phyloP scores from a whole-genome alignment of 2,113 vertebrate genomes.

The Phaethornis superciliosus region DNA sequence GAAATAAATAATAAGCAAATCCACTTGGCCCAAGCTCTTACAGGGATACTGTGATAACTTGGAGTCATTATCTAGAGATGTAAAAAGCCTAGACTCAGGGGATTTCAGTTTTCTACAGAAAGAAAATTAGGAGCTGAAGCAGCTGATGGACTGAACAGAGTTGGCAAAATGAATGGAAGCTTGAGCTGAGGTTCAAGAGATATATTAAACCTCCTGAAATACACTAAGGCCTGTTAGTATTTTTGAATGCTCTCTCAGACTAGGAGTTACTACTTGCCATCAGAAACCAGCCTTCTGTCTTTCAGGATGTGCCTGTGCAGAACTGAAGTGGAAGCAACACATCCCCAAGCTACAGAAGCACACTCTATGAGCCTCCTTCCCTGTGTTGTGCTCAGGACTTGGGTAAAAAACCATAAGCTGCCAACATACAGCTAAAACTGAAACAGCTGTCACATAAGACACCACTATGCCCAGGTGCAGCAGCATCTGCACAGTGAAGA shows the following conservation, averaged over 20 bases:
- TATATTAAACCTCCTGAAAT: background rate
- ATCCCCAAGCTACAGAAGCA: background rate
- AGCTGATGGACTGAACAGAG: background rate
- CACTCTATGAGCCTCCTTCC: fast-evolving
- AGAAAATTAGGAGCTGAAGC: background rate
- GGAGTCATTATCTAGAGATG: background rate
- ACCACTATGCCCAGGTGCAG: background rate
- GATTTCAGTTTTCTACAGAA: background rate
- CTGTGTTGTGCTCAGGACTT: background rate
- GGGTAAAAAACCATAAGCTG: background rate
- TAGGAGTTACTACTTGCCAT: background rate
- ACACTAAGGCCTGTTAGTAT: background rate
- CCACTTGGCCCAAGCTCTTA: background rate
- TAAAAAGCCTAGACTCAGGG: background rate
- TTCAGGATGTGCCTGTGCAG: fast-evolving
- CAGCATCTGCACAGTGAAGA: fast-evolving
- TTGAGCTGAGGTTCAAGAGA: background rate
- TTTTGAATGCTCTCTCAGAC: background rate
- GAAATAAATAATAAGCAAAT: background rate
- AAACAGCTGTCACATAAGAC: background rate
- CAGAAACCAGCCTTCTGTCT: background rate
- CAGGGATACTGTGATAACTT: background rate
- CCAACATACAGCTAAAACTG: background rate
- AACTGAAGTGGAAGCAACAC: background rate
- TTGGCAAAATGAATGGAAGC: background rate